Conservation (phyloP, 1,140 invertebrate species). For the Himalopsyche phryganea region DNA sequence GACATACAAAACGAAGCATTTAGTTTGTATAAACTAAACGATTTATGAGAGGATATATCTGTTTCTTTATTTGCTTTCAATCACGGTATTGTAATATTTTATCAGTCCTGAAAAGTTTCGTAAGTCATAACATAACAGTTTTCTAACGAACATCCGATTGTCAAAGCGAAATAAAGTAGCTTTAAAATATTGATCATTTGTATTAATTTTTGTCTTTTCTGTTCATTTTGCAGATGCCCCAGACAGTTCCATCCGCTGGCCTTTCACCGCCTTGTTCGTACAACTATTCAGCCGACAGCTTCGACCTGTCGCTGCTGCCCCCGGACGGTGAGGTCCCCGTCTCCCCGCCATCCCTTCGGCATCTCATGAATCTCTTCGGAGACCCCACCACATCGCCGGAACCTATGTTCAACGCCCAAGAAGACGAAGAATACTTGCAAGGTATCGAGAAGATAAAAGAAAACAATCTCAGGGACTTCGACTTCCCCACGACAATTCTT, state of each 20-base stretch:
- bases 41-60: too few relatives aligned
- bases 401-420: slow-evolving; percentile 42
- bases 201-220: too few relatives aligned
- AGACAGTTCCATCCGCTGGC: slow-evolving; percentile 71
- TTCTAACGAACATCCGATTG: too few relatives aligned
- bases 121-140: too few relatives aligned
- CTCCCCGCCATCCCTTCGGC: slow-evolving; percentile 56
- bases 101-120: too few relatives aligned
- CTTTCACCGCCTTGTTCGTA: slow-evolving; percentile 67
- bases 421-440: slow-evolving; percentile 27
- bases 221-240: slow-evolving; percentile 68
- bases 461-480: slow-evolving; percentile 31
- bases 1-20: too few relatives aligned
- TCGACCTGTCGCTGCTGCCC: slow-evolving; percentile 72
- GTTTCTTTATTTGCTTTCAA: too few relatives aligned
- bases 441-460: slow-evolving; percentile 9
- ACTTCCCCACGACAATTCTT: slow-evolving; percentile 44
- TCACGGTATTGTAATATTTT: too few relatives aligned
- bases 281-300: slow-evolving; percentile 62
- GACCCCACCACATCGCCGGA: slow-evolving; percentile 52
- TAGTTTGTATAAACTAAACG: too few relatives aligned
- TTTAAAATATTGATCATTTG: too few relatives aligned
- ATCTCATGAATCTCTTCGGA: slow-evolving; percentile 51
- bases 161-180: too few relatives aligned
- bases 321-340: slow-evolving; percentile 56